A percentile compares a stretch with the other conserved stretches of the same genome.
Evolutionary conservation across 1,140 invertebrate species (phyloP).

Genomic region (Drosophila novamexicana): DNA sequence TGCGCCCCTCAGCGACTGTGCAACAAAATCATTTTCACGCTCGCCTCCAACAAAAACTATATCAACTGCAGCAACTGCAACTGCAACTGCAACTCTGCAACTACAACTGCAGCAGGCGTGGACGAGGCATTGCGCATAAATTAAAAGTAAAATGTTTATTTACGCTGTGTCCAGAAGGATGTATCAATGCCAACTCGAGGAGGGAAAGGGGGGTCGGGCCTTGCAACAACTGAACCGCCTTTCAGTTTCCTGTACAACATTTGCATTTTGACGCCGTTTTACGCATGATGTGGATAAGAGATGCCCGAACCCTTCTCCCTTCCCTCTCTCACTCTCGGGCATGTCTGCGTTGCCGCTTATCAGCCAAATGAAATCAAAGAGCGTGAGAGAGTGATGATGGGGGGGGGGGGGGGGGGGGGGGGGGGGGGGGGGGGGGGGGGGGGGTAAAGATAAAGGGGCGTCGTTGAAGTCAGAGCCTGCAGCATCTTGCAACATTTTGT

Average conservation of each 20-base stretch:
- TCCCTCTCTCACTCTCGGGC: not conserved
- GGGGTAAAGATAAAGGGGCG: not conserved
- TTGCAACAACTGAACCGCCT: conserved; percentile 30
- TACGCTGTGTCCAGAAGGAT: conserved; percentile 53
- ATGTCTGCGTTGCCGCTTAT: conserved; percentile 57
- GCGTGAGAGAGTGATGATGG: not conserved
- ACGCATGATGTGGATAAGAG: conserved; percentile 66
- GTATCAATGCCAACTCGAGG: conserved; percentile 25
- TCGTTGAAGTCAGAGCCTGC: conserved; percentile 53
- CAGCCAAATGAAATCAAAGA: conserved; percentile 71
- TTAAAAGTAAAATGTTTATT: conserved; percentile 80
- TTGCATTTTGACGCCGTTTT: conserved; percentile 81
- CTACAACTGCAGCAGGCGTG: conserved; percentile 9
- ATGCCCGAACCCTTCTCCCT: not conserved
- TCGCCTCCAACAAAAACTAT: conserved; percentile 44
- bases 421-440: too few species aligned
- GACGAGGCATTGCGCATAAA: conserved; percentile 59
- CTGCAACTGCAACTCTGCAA: not conserved
- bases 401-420: not conserved
- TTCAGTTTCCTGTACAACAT: conserved; percentile 70
- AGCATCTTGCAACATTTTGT: conserved; percentile 82
- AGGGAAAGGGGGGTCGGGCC: not conserved
- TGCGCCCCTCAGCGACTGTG: conserved; percentile 56
- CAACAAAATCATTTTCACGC: conserved; percentile 72
- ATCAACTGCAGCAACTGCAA: not conserved